Evolutionary conservation across 2,888 invertebrate species (phyloP).

Genomic region (Metacarcinus magister): DNA sequence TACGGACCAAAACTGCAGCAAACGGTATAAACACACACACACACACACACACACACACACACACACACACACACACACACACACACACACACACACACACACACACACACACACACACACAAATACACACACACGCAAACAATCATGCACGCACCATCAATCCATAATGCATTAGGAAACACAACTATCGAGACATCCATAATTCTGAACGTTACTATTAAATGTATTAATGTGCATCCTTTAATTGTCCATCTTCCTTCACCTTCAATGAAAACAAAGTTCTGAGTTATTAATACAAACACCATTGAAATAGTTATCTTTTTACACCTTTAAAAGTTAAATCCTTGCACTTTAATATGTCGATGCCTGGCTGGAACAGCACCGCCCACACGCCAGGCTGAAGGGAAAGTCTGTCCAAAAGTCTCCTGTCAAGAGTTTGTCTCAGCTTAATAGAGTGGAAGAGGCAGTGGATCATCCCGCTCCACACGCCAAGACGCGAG

Average conservation of each 20-base stretch:
- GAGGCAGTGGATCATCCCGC: background rate
- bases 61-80: slow-evolving; percentile 30
- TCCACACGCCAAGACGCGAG: background rate
- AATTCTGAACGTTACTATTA: background rate
- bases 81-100: slow-evolving; percentile 13
- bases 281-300: background rate
- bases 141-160: background rate
- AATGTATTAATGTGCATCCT: background rate
- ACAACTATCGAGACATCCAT: background rate
- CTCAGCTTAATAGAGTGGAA: background rate
- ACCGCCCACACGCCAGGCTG: background rate
- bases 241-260: background rate
- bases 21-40: slow-evolving; percentile 46
- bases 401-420: background rate
- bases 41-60: slow-evolving; percentile 16
- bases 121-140: slow-evolving; percentile 37
- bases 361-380: background rate
- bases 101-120: slow-evolving; percentile 22
- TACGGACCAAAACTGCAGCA: slow-evolving; percentile 62
- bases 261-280: background rate
- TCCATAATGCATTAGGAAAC: background rate
- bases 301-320: no score
- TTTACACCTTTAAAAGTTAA: background rate
- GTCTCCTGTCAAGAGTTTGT: background rate
- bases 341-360: background rate